A percentile compares a stretch with the other conserved stretches of the same genome.
Conservation (phyloP, 2,888 invertebrate species). For the Napeogenes sylphis region DNA sequence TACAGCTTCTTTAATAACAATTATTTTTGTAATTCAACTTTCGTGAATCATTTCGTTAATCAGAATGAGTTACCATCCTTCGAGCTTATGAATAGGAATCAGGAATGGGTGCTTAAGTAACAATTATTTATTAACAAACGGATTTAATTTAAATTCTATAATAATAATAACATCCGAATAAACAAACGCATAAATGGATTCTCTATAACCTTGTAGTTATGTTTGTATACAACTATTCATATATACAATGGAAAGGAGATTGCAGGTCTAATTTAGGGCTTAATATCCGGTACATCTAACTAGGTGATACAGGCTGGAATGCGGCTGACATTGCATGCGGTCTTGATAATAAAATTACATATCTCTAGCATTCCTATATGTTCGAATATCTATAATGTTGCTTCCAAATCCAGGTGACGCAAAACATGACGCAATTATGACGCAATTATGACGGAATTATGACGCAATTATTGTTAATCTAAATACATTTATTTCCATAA, state of each 20-base stretch:
- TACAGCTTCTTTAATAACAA: not conserved
- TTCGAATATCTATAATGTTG: not conserved
- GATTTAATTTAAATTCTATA: too few species aligned
- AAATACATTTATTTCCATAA: too few species aligned
- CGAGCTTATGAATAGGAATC: too few species aligned
- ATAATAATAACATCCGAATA: too few species aligned
- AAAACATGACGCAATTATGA: too few species aligned
- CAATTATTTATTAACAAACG: too few species aligned
- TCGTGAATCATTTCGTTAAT: too few species aligned
- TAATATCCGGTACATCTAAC: constrained; percentile 41
- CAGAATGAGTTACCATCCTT: too few species aligned
- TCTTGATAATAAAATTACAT: constrained; percentile 27
- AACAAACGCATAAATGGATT: too few species aligned
- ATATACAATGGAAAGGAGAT: constrained; percentile 27
- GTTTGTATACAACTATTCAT: constrained; percentile 9
- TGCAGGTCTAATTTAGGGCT: constrained; percentile 44
- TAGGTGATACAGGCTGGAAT: constrained; percentile 27
- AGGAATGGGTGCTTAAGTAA: too few species aligned
- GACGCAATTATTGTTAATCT: too few species aligned
- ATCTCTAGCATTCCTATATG: constrained; percentile 12
- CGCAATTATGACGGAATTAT: too few species aligned
- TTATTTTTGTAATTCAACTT: not conserved
- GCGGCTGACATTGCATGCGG: constrained; percentile 26
- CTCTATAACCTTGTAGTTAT: not conserved
- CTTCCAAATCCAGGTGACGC: not conserved